These are phyloP conservation scores for Cyanistes caeruleus DNA, from an alignment of 2,113 vertebrate species.

Conservation along the genomic window DNA sequence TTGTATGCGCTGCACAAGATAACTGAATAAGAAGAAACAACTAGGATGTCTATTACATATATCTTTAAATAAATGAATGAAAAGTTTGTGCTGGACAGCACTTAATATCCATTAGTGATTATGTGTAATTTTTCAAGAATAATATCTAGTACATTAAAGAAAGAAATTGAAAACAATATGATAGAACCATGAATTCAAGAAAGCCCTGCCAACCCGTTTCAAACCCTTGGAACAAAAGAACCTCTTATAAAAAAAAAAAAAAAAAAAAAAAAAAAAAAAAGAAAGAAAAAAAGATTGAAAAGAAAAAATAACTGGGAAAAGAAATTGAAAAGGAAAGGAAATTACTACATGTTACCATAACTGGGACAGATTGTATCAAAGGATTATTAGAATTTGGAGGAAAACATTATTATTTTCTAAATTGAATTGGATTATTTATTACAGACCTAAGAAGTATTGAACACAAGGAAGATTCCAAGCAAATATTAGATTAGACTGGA, in stretches of 20 bases:
- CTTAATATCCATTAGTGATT: slow-evolving; percentile 51
- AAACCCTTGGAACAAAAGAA: slow-evolving; percentile 57
- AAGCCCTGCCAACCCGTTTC: neutral
- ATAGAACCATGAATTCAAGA: slow-evolving; percentile 56
- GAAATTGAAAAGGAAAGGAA: slow-evolving; percentile 74
- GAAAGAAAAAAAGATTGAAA: slow-evolving; percentile 26
- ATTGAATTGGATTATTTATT: slow-evolving; percentile 83
- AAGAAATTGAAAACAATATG: slow-evolving; percentile 57
- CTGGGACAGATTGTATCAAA: slow-evolving; percentile 71
- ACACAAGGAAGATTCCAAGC: slow-evolving; percentile 72
- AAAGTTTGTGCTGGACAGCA: slow-evolving; percentile 22
- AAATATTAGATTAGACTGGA: slow-evolving; percentile 77
- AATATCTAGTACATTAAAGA: slow-evolving; percentile 55
- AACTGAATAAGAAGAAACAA: neutral
- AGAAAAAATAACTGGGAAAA: slow-evolving; percentile 51
- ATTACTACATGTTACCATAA: slow-evolving; percentile 73
- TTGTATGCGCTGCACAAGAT: neutral
- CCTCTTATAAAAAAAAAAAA: slow-evolving; percentile 25
- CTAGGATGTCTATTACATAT: neutral
- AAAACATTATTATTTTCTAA: slow-evolving; percentile 80
- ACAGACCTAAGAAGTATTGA: slow-evolving; percentile 78
- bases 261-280: no score
- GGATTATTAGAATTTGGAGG: slow-evolving; percentile 77
- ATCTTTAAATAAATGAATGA: slow-evolving; percentile 33
- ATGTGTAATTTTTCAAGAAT: slow-evolving; percentile 38